Base-by-base conservation (phyloP, 2,113 vertebrate species). In the Tachuris rubrigastra region DNA sequence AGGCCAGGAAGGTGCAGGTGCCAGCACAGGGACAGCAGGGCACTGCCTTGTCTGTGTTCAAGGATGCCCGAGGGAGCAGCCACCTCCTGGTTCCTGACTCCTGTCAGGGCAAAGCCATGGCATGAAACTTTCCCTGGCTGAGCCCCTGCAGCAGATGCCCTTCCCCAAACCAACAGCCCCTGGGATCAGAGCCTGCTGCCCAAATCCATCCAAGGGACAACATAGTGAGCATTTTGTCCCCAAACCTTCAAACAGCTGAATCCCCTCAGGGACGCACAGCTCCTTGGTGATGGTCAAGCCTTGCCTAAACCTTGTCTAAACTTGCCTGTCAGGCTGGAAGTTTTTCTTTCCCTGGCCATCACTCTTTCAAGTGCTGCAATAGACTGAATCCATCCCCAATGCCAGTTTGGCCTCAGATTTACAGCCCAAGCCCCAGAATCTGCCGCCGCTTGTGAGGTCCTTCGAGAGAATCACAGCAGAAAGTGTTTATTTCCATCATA, bases 401-500 rank as follows among this genome's bases (percentile, higher is more conserved):
- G 81, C 74, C 91, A 73, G 74, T 97, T 95, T 96, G 94, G 55
- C 44, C 91, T 72, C 74, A 90, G 95, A 97, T 97, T 96, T 97
- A 96, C 23, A 7, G 89, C 85, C 91, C 92, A 59, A 80, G 72
- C 72, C 86, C 87, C 30, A 3, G 92, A 92, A 93, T 85, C 84
- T 16, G 4, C 53, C 0, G 0, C 90, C 59, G 81, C 73, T 74
- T 85, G 87, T 76, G 89, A 86, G 90, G 75, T 80, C 96, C 95
- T 96, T 37, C 2, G 69, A 96, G 92, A 92, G 82, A 96, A 83
- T 76, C 92, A 50, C 75, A 62, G 76, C 80, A 87, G 82, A 94
- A 97, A 96, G 63, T 93, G 96, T 97, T 97, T 96, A 97, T 97
- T 96, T 95, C 97, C 93, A 94, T 89, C 85, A 74, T 96, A 95